Evolutionary conservation across 2,888 invertebrate species (phyloP).

Genomic region (Phalera bucephala): DNA sequence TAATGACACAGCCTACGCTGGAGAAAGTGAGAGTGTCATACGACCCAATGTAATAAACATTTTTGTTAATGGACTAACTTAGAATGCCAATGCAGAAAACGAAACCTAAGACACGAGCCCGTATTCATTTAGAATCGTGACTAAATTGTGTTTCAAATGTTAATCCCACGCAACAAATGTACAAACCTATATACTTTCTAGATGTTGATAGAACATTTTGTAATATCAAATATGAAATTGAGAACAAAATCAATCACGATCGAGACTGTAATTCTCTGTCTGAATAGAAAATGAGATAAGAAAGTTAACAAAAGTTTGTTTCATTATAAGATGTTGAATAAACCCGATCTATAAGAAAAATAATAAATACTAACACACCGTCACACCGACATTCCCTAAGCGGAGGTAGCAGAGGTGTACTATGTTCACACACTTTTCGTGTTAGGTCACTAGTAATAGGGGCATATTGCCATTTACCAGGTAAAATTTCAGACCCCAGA

Average conservation of each 20-base stretch:
- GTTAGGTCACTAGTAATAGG: no score
- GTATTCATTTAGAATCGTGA: slow-evolving; percentile 30
- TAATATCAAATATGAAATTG: slow-evolving; percentile 26
- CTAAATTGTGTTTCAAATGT: slow-evolving; percentile 30
- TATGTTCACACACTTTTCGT: no score
- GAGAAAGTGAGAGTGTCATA: slow-evolving; percentile 56
- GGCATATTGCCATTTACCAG: no score
- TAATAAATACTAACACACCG: no score
- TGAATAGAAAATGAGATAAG: slow-evolving; percentile 8
- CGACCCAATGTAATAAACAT: slow-evolving; percentile 31
- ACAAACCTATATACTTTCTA: slow-evolving; percentile 34
- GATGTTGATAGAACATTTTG: slow-evolving; percentile 26
- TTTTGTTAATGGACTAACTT: slow-evolving; percentile 40
- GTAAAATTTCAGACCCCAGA: no score
- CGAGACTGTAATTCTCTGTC: slow-evolving; percentile 12
- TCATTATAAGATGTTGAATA: no score
- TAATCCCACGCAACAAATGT: slow-evolving; percentile 32
- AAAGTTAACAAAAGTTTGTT: slow-evolving; percentile 3
- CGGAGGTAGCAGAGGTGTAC: no score
- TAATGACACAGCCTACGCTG: slow-evolving; percentile 39
- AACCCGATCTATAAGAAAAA: no score
- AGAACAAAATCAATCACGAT: slow-evolving; percentile 19
- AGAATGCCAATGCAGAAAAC: slow-evolving; percentile 38
- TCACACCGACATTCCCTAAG: no score
- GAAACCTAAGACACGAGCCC: slow-evolving; percentile 33